Evolutionary conservation across 2,113 vertebrate genomes (phyloP).

Genomic region (Anguilla rostrata): DNA sequence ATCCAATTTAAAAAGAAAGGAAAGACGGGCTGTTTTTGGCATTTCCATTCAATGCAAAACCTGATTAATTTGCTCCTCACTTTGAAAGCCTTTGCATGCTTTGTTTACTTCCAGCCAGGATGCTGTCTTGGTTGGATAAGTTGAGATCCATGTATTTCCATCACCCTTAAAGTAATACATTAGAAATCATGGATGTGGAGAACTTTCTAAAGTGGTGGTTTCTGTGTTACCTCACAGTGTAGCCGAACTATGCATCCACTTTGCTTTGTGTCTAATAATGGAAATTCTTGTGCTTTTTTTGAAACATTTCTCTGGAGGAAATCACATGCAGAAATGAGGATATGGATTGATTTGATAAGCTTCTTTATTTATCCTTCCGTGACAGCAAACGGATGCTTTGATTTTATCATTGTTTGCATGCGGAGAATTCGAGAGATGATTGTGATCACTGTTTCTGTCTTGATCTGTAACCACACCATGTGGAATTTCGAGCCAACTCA

Average conservation of each 20-base stretch:
- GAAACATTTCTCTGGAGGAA: background rate
- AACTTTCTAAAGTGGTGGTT: background rate
- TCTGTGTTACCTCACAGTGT: background rate
- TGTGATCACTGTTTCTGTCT: background rate
- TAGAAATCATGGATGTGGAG: background rate
- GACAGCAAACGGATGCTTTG: background rate
- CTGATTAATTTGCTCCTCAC: background rate
- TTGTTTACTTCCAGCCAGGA: background rate
- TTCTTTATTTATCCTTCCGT: background rate
- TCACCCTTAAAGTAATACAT: background rate
- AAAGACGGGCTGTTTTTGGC: background rate
- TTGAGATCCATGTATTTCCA: background rate
- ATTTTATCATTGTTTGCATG: background rate
- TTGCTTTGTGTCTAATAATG: background rate
- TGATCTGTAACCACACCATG: conserved; percentile 16
- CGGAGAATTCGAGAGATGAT: background rate
- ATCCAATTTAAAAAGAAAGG: background rate
- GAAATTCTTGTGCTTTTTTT: background rate
- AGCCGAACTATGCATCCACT: background rate
- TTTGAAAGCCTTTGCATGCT: background rate
- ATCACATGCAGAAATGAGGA: background rate
- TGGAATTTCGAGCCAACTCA: conserved; percentile 3
- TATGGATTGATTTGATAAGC: background rate
- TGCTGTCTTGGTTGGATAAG: background rate
- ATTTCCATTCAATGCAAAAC: background rate